Conservation (phyloP, 2,113 vertebrate species). For the Mystacornis crossleyi region DNA sequence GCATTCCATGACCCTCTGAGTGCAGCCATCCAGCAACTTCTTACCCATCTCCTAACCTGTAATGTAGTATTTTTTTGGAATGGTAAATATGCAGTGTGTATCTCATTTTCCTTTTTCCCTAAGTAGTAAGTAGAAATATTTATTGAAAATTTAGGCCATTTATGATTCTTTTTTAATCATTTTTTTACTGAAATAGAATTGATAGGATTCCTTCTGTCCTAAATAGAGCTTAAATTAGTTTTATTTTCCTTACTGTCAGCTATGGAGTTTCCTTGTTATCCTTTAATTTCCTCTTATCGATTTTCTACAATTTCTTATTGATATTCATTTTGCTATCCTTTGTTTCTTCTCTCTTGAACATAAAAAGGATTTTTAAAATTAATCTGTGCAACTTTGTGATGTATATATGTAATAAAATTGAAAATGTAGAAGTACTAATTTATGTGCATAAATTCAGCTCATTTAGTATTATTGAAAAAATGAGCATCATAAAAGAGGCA, state of each 20-base stretch:
- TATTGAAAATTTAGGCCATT: background rate
- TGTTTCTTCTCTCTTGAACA: background rate
- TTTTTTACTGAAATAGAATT: background rate
- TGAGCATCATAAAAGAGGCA: background rate
- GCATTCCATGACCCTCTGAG: background rate
- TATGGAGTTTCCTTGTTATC: background rate
- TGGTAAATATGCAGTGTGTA: rapidly evolving
- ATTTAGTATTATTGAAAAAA: slow-evolving; percentile 33
- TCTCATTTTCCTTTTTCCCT: background rate
- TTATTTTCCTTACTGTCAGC: background rate
- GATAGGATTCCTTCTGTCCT: background rate
- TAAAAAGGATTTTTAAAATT: background rate
- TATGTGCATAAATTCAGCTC: background rate
- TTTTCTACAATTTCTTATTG: slow-evolving; percentile 10
- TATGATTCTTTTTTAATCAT: background rate
- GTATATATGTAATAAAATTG: slow-evolving; percentile 16
- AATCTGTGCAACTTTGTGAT: background rate
- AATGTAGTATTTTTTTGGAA: background rate
- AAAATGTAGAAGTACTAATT: slow-evolving; percentile 24
- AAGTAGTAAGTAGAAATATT: background rate
- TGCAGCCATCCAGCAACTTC: background rate
- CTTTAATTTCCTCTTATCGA: slow-evolving; percentile 1
- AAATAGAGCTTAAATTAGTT: background rate
- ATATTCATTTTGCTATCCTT: background rate
- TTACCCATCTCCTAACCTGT: background rate